phyloP scores from a whole-genome alignment of 2,888 invertebrate genomes.

The Pharmacophagus antenor region DNA sequence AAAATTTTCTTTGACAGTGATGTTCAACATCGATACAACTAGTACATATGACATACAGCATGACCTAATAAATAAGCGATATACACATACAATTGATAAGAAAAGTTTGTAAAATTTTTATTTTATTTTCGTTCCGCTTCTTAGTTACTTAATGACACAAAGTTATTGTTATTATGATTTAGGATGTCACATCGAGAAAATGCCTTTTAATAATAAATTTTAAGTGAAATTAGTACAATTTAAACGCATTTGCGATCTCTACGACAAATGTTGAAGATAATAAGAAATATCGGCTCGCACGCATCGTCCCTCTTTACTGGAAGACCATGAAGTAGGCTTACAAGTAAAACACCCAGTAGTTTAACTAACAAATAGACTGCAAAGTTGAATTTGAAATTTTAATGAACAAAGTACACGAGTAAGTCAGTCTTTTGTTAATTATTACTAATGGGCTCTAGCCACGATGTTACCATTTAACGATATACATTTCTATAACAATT shows the following conservation, averaged over 20 bases:
- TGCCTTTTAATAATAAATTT: background rate
- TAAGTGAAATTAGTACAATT: background rate
- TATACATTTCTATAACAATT: slow-evolving; percentile 5
- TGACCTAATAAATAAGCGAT: too few relatives aligned
- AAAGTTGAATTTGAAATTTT: background rate
- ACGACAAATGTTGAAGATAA: background rate
- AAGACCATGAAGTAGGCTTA: background rate
- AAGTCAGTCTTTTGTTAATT: slow-evolving; percentile 11
- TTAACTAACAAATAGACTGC: slow-evolving; percentile 9
- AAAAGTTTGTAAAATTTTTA: too few relatives aligned
- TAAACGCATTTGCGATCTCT: too few relatives aligned
- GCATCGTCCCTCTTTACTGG: background rate
- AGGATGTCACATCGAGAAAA: background rate
- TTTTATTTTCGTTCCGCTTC: background rate
- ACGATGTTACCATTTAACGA: background rate
- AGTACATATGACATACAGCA: too few relatives aligned
- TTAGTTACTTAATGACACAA: too few relatives aligned
- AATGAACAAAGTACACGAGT: background rate
- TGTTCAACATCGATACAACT: too few relatives aligned
- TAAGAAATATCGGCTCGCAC: background rate
- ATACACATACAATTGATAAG: too few relatives aligned
- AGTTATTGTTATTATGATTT: too few relatives aligned
- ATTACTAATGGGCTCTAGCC: slow-evolving; percentile 2
- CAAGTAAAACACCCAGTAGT: slow-evolving; percentile 3
- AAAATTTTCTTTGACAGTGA: too few relatives aligned